A percentile compares a stretch with the other conserved stretches of the same genome.
phyloP scores from a whole-genome alignment of 2,113 vertebrate species.

The Ivindomyrus marchei region DNA sequence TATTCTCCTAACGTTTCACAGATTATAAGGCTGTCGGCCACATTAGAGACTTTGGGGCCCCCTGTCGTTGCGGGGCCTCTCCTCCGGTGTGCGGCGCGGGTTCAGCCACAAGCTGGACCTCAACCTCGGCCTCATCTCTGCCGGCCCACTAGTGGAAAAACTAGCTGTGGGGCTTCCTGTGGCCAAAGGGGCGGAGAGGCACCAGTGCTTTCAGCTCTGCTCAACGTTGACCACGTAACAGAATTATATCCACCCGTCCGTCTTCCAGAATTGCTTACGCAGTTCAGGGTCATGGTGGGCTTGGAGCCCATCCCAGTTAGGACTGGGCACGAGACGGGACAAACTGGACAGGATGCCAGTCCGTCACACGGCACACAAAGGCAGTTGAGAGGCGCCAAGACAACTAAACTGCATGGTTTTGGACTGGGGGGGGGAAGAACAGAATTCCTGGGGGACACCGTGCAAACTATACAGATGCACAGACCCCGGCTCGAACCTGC shows the following conservation, averaged over 20 bases:
- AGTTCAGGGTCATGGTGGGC: not conserved
- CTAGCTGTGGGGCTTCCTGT: not conserved
- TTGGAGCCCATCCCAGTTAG: not conserved
- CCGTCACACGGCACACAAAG: not conserved
- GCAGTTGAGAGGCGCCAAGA: not conserved
- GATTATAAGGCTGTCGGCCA: slow-evolving; percentile 46
- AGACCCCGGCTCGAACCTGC: not conserved
- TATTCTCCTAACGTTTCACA: slow-evolving; percentile 59
- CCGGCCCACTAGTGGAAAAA: not conserved
- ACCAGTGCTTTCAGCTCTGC: not conserved
- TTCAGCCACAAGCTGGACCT: not conserved
- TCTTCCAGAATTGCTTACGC: not conserved
- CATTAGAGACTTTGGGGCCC: slow-evolving; percentile 52
- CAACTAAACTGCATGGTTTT: not conserved
- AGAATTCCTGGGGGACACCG: not conserved
- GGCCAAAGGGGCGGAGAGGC: not conserved
- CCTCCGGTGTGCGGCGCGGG: not conserved
- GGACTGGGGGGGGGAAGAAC: not conserved
- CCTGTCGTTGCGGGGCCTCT: slow-evolving; percentile 25
- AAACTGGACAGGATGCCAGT: slow-evolving; percentile 1
- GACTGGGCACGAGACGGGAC: not conserved
- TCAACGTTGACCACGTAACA: not conserved
- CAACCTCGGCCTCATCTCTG: not conserved
- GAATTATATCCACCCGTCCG: not conserved
- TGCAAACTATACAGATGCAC: not conserved